Conservation (phyloP, 2,888 invertebrate genomes). For the Sminthurinus aureus region DNA sequence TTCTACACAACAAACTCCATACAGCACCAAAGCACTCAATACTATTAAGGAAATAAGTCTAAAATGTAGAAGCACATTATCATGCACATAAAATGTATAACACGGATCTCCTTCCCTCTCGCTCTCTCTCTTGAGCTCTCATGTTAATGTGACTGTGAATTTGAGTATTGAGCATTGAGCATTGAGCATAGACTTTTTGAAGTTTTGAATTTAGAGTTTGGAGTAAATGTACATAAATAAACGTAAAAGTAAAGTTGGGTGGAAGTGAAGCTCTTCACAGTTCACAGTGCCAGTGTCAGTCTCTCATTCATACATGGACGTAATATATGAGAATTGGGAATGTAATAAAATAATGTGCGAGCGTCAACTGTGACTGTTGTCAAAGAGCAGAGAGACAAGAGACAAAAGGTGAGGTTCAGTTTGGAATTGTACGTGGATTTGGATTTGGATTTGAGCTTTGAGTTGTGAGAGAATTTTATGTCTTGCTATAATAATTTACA, state of each 20-base stretch:
- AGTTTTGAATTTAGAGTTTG: too few species aligned
- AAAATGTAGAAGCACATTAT: too few species aligned
- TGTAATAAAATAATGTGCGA: not conserved
- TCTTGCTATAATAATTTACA: not conserved
- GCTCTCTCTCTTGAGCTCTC: not conserved
- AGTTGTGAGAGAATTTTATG: not conserved
- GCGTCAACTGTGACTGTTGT: not conserved
- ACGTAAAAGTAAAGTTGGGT: not conserved
- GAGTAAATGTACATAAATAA: too few species aligned
- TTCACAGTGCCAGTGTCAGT: not conserved
- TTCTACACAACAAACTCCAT: too few species aligned
- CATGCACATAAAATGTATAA: too few species aligned
- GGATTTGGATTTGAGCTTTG: not conserved
- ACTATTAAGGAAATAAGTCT: too few species aligned
- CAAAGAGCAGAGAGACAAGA: not conserved
- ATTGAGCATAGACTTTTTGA: not conserved
- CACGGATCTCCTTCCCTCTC: not conserved
- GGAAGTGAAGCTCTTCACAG: not conserved
- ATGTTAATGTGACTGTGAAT: too few species aligned
- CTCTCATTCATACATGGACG: not conserved
- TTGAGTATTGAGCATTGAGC: not conserved
- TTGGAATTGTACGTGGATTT: not conserved
- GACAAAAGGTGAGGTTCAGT: conserved; percentile 13
- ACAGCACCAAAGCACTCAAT: too few species aligned
- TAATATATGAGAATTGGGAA: not conserved